phyloP scores from a whole-genome alignment of 1,140 invertebrate species.

The Elymnias hypermnestra region DNA sequence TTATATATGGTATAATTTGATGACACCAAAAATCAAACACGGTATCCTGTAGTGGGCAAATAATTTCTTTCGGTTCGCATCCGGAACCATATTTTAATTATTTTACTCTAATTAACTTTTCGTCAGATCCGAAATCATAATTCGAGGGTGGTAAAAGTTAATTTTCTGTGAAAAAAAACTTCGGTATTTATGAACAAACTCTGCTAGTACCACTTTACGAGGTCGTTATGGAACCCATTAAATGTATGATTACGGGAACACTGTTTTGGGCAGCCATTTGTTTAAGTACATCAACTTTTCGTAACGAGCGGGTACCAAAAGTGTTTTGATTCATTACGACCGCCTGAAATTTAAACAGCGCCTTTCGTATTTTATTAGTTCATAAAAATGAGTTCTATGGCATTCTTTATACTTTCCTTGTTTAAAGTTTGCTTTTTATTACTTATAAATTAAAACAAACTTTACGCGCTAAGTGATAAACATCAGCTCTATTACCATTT shows the following conservation, averaged over 20 bases:
- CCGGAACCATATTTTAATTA: background rate
- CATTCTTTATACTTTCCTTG: background rate
- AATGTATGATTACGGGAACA: constrained; percentile 62
- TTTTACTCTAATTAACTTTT: constrained; percentile 3
- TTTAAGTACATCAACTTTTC: constrained; percentile 66
- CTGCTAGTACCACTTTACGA: constrained; percentile 62
- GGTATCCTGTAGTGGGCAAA: too few species aligned
- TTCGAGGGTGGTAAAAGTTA: constrained; percentile 16
- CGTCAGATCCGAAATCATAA: constrained; percentile 1
- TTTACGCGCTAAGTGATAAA: too few species aligned
- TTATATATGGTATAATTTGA: too few species aligned
- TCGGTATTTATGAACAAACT: constrained; percentile 27
- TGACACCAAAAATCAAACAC: too few species aligned
- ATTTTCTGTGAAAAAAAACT: constrained; percentile 23
- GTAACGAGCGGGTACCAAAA: constrained; percentile 54
- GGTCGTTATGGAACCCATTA: constrained; percentile 67
- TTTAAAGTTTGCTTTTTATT: background rate
- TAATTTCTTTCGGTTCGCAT: too few species aligned
- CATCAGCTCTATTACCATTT: too few species aligned
- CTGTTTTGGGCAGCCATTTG: constrained; percentile 58
- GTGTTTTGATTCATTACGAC: constrained; percentile 64
- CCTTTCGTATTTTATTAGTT: constrained; percentile 42
- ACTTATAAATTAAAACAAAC: too few species aligned
- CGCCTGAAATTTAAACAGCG: constrained; percentile 40
- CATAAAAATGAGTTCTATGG: constrained; percentile 34